These are phyloP conservation scores for Betta splendens DNA, from an alignment of 2,797 vertebrate species.

Conservation along the genomic window DNA sequence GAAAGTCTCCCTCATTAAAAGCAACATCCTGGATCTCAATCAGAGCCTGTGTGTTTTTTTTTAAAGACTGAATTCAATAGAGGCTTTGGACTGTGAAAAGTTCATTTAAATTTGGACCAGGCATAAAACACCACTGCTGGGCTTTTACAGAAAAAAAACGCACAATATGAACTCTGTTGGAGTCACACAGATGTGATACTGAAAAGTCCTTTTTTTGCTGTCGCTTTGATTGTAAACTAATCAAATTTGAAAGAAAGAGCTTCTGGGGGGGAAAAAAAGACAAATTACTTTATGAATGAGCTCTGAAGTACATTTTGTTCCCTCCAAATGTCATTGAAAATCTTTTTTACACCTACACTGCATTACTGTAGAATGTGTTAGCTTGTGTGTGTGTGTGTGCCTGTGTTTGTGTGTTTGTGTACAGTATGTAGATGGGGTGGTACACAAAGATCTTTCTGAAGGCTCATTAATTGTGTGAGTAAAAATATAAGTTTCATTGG, in stretches of 20 bases:
- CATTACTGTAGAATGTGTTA: constrained; percentile 14
- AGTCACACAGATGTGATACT: neutral
- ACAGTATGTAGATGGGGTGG: neutral
- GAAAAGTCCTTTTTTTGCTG: neutral
- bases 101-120: constrained; percentile 20
- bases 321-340: constrained; percentile 44
- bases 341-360: constrained; percentile 21
- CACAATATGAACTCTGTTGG: neutral
- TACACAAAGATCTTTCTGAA: neutral
- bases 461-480: neutral
- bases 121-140: neutral
- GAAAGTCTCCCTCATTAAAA: constrained; percentile 65
- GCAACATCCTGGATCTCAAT: constrained; percentile 33
- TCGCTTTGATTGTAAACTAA: constrained; percentile 12
- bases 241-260: constrained; percentile 9
- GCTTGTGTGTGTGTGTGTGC: constrained; percentile 1
- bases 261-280: neutral
- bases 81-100: constrained; percentile 30
- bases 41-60: constrained; percentile 23
- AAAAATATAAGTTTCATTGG: neutral
- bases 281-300: constrained; percentile 24
- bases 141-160: constrained; percentile 5
- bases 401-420: constrained; percentile 5
- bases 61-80: constrained; percentile 26
- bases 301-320: constrained; percentile 33